Percentiles rank a stretch among this genome's conserved stretches.
These are phyloP conservation scores for Syngnathus scovelli DNA, from an alignment of 2,113 vertebrate genomes.

Conservation along the genomic window DNA sequence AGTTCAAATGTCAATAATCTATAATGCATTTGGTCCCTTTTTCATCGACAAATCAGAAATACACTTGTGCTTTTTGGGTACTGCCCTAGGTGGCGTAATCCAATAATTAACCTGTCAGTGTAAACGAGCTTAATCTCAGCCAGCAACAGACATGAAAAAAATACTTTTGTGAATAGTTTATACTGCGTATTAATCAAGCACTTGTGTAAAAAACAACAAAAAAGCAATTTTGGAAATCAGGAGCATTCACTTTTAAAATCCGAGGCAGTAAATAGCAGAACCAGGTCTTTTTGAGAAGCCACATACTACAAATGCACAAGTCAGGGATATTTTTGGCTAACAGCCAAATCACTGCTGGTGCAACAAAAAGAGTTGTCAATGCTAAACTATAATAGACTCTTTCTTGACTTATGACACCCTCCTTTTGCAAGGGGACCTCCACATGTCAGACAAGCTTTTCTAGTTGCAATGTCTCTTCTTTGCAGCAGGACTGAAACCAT, in stretches of 20 bases:
- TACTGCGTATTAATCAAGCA: not conserved
- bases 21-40: not conserved
- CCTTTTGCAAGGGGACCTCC: not conserved
- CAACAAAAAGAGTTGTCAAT: not conserved
- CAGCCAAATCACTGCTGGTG: not conserved
- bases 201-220: not conserved
- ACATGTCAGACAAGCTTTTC: not conserved
- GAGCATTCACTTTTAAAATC: not conserved
- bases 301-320: not conserved
- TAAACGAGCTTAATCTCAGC: not conserved
- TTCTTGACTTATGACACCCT: not conserved
- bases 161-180: not conserved
- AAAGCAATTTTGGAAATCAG: not conserved
- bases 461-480: not conserved
- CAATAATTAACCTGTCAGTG: not conserved
- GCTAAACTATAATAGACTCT: not conserved
- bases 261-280: not conserved
- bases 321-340: not conserved
- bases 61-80: not conserved
- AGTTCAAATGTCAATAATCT: too few relatives aligned
- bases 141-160: not conserved
- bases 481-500: not conserved
- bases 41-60: not conserved
- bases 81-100: not conserved
- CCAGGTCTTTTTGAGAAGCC: not conserved